These are phyloP conservation scores for Phataginus tricuspis DNA, from an alignment of 2,797 vertebrate genomes.

Conservation along the genomic window DNA sequence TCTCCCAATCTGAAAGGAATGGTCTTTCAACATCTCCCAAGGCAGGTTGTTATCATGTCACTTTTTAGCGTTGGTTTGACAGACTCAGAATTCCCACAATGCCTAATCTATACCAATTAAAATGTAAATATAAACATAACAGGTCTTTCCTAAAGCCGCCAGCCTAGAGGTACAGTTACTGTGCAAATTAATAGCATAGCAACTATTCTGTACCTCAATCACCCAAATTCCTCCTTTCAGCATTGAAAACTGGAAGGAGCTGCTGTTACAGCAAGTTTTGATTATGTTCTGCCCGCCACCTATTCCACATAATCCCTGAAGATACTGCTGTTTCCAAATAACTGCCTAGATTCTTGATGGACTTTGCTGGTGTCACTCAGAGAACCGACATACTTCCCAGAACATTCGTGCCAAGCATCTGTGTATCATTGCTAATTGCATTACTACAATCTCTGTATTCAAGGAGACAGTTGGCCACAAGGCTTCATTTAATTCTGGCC, in stretches of 20 bases:
- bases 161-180: neutral
- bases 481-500: neutral
- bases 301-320: neutral
- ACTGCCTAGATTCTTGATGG: neutral
- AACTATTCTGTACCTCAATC: neutral
- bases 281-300: neutral
- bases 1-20: neutral
- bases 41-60: neutral
- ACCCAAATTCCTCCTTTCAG: neutral
- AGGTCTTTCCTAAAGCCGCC: neutral
- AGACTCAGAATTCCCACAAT: neutral
- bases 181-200: neutral
- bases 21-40: neutral
- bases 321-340: neutral
- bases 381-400: neutral
- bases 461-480: neutral
- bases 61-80: neutral
- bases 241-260: neutral
- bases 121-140: constrained; percentile 16
- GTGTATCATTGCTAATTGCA: neutral
- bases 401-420: neutral
- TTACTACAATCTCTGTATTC: too few relatives aligned
- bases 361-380: neutral
- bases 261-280: neutral
- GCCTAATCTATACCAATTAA: neutral